Percentiles rank a stretch among this genome's conserved stretches.
Evolutionary conservation across 2,797 vertebrate species (phyloP).

Genomic region (Pangasius djambal): DNA sequence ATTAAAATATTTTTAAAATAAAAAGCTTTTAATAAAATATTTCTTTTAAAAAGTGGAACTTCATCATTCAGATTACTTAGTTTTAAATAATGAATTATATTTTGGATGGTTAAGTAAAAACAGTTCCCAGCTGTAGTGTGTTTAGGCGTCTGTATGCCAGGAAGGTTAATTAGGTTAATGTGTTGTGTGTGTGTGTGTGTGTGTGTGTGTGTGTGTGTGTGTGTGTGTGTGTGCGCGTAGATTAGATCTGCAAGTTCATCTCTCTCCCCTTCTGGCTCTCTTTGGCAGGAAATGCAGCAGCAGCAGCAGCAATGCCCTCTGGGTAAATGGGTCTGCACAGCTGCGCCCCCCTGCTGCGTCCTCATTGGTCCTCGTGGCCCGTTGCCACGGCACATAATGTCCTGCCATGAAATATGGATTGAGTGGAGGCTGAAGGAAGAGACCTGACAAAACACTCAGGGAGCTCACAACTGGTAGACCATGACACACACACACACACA

Average conservation of each 20-base stretch:
- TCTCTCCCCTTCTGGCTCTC: slow-evolving; percentile 65
- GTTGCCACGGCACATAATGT: slow-evolving; percentile 65
- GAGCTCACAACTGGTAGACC: slow-evolving; percentile 1
- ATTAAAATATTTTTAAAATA: too few relatives aligned
- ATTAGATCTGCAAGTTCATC: slow-evolving; percentile 63
- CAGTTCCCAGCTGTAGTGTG: slow-evolving; percentile 1
- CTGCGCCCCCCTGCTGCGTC: slow-evolving; percentile 61
- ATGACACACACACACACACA: slow-evolving; percentile 14
- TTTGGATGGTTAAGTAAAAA: slow-evolving; percentile 5
- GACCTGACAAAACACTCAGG: slow-evolving; percentile 52
- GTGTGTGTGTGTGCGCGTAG: slow-evolving; percentile 58
- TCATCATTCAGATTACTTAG: not conserved
- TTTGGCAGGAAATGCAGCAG: slow-evolving; percentile 67
- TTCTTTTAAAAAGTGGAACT: not conserved
- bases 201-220: slow-evolving; percentile 53
- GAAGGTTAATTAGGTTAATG: slow-evolving; percentile 38
- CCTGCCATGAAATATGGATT: slow-evolving; percentile 62
- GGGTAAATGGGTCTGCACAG: slow-evolving; percentile 69
- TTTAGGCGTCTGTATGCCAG: not conserved
- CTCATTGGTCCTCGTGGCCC: slow-evolving; percentile 65
- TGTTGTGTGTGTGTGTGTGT: slow-evolving; percentile 55
- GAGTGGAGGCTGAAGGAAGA: slow-evolving; percentile 42
- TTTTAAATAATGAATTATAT: not conserved
- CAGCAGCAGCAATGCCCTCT: slow-evolving; percentile 61
- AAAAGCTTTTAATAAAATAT: not conserved